A percentile compares a stretch with the other conserved stretches of the same genome.
These are phyloP conservation scores for Lagopus muta DNA, from an alignment of 2,113 vertebrate genomes.

Conservation along the genomic window DNA sequence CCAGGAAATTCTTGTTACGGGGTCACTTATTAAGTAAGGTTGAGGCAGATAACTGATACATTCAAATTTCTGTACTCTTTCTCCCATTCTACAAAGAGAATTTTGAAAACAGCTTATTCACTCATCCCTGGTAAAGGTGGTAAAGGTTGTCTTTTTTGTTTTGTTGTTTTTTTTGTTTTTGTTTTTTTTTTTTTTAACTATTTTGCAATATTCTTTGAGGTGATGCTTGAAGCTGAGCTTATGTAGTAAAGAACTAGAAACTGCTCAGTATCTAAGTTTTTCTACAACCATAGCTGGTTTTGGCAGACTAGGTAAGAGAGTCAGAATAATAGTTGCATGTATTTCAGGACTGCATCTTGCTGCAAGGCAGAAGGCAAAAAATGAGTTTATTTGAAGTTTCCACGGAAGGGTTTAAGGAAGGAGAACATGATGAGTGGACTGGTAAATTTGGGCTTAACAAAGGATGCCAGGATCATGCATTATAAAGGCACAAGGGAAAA, in stretches of 20 bases:
- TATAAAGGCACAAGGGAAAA: fast-evolving
- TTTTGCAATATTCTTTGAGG: neutral
- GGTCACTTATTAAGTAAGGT: neutral
- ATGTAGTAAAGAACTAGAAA: neutral
- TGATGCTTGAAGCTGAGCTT: neutral
- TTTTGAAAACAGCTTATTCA: neutral
- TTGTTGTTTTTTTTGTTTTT: too few relatives aligned
- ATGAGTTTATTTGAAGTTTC: neutral
- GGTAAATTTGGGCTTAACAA: neutral
- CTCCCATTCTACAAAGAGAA: neutral
- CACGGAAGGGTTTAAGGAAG: neutral
- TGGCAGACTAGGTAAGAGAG: neutral
- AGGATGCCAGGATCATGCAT: neutral
- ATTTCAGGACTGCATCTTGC: neutral
- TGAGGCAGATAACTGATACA: neutral
- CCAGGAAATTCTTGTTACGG: neutral
- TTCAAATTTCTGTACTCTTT: neutral
- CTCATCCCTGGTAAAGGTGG: neutral
- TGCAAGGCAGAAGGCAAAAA: neutral
- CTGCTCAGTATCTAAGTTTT: neutral
- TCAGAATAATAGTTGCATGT: neutral
- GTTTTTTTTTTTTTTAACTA: neutral
- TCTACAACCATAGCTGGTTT: neutral
- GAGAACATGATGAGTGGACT: neutral
- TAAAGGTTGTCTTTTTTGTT: neutral